Conservation (phyloP, 2,888 invertebrate genomes). For the Dyspetes luteomarginatus region DNA sequence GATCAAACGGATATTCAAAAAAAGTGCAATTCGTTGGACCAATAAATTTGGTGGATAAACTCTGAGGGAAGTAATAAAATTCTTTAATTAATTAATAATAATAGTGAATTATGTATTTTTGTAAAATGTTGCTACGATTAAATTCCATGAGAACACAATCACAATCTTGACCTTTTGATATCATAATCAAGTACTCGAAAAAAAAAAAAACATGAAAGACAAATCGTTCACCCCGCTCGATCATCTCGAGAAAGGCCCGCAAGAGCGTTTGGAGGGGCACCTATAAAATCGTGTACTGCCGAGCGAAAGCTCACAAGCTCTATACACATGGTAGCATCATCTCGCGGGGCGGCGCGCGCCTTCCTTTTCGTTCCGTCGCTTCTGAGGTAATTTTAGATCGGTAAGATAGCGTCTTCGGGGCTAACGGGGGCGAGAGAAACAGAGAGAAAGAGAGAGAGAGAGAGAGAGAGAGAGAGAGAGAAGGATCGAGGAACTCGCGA, state of each 20-base stretch:
- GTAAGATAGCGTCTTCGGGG: constrained; percentile 79
- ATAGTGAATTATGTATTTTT: too few relatives aligned
- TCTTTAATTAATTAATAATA: background rate
- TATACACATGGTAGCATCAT: constrained; percentile 32
- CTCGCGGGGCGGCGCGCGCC: constrained; percentile 62
- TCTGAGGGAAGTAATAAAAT: too few relatives aligned
- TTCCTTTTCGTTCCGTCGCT: constrained; percentile 75
- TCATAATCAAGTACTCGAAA: too few relatives aligned
- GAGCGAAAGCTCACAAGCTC: constrained; percentile 9
- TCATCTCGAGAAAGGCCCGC: constrained; percentile 51
- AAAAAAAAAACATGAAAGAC: constrained; percentile 24
- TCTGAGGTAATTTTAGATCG: constrained; percentile 82
- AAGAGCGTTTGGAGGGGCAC: constrained; percentile 28
- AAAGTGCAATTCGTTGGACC: too few relatives aligned
- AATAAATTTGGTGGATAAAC: too few relatives aligned
- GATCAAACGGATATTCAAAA: too few relatives aligned
- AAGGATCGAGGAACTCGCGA: constrained; percentile 60
- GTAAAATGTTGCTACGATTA: too few relatives aligned
- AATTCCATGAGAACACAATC: too few relatives aligned
- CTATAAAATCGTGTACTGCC: constrained; percentile 29
- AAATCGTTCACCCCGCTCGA: constrained; percentile 70
- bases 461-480: constrained; percentile 62
- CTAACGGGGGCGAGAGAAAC: constrained; percentile 62
- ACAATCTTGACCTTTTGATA: background rate
- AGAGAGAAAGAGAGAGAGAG: constrained; percentile 60